Conservation (phyloP, 2,888 invertebrate genomes). For the Rambutsinella grinnellia region DNA sequence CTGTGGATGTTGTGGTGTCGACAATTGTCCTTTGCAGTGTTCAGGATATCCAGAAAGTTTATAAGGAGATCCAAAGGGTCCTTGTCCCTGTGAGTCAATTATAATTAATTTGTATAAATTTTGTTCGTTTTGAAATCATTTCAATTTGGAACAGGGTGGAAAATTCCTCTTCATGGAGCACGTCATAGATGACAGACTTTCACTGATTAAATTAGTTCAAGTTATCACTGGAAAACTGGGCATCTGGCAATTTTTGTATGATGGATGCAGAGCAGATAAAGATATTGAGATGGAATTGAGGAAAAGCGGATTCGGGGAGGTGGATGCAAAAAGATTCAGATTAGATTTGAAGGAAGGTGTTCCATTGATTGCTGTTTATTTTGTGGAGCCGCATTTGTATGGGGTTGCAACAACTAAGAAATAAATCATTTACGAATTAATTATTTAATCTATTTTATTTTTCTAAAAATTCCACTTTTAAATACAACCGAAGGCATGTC, state of each 20-base stretch:
- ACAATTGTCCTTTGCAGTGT: conserved; percentile 67
- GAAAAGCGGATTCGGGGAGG: conserved; percentile 21
- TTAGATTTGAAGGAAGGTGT: conserved; percentile 15
- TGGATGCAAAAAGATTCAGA: conserved; percentile 18
- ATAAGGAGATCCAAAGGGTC: conserved; percentile 67
- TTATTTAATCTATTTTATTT: no score
- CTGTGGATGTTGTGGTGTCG: conserved; percentile 67
- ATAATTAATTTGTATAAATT: neutral
- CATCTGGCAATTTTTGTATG: conserved; percentile 62
- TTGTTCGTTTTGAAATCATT: no score
- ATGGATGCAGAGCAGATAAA: conserved; percentile 64
- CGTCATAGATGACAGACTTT: conserved; percentile 60
- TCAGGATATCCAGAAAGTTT: conserved; percentile 59
- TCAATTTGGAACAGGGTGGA: no score
- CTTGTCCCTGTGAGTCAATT: conserved; percentile 67
- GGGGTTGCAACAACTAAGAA: conserved; percentile 27
- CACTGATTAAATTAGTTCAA: conserved; percentile 60
- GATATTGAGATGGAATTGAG: conserved; percentile 59
- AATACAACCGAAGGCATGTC: no score
- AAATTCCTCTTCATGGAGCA: conserved; percentile 67
- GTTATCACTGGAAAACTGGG: conserved; percentile 33
- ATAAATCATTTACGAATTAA: no score
- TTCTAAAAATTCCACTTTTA: no score
- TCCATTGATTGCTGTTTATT: neutral
- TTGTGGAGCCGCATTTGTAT: conserved; percentile 22